Base-by-base conservation (phyloP, 2,888 invertebrate species). In the Erynnis tages region DNA sequence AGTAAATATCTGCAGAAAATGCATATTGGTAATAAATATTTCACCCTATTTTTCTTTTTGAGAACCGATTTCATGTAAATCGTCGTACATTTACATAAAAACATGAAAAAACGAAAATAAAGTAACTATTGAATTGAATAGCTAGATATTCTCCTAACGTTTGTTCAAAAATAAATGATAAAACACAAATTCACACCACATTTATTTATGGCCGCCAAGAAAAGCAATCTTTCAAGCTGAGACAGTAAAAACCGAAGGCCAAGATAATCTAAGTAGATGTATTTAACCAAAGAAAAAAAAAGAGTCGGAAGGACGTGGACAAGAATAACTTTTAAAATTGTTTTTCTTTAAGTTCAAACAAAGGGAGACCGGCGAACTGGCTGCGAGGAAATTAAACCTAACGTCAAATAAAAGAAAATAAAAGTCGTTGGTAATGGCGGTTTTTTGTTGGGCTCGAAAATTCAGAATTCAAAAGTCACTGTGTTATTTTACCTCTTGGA, bases 311-410 rank as follows among this genome's bases (percentile, higher is more conserved):
- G 60, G 61, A 66, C 66, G 59, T 59, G 59, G 58, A 62, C 58
- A 57, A 52, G 46, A 47, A 47, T 55, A 71, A 76, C 65, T 73
- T 79, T 68, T 57, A 46, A 71, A 76, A 77, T 69, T 74, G 75
- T 76, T 52, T 52, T 52, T 74, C 71, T 76, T 75, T 73, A 69
- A 73, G 57, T 62, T 63, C 69, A 73, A 76, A 75, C 73, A 79
- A 76, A 75, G 62, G 63, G 62, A 67, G 63, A 66, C 62, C 63
- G 25, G 46, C 49, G 30, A 41, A 63, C 55, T 60, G 61, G 55
- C 62, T 58, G 60, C 60, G 58, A 66, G 70, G 66, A 73, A 79
- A 79, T 76, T 78, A 76, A 77, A 78, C 60, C 61, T 62, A 60
- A 57, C 62, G 60, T 64, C 63, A 65, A 73, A 77, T 68, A 64